Evolutionary conservation across 2,113 vertebrate species (phyloP), one percentile per base, ranked within the genome.

Genomic region (Orthonyx spaldingii): DNA sequence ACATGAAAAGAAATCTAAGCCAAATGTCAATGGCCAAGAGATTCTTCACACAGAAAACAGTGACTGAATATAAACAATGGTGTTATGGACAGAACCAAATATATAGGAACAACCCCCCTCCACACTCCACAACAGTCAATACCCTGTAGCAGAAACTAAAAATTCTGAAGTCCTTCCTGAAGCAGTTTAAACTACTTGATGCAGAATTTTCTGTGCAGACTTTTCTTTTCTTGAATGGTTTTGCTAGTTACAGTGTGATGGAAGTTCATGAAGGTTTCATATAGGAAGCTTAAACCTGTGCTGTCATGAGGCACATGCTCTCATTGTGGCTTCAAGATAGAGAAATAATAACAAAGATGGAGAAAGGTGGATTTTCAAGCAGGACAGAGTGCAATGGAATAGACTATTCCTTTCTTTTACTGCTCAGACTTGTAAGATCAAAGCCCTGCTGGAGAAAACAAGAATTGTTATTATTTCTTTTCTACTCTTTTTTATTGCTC

Each of bases 371-470:
- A 26, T 56, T 78, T 72, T 80, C 52, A 84, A 70, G 27, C 21
- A 81, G 71, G 37, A 74, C 21, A 72, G 68, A 63, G 16, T 70
- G 35, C 41, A 72, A 14, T 32, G 19, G 44, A 81, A 87, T 16
- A 66, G 75, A n/a, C 42, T 13, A 46, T 46, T 92, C 11, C 47
- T 74, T 86, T 89, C 12, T 70, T 90, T 63, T 53, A 57, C 61
- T 70, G 52, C 72, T 80, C 84, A 32, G 75, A 79, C 47, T 83
- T 80, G 46, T 88, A 92, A 90, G 59, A 86, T 63, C 5, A 3
- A 90, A 95, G 72, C 47, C 47, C 52, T 88, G 28, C 23, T 88
- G 71, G 55, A 86, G 59, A 85, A 95, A 95, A 86, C 82, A 93
- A 87, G 50, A 83, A 83, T 77, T 55, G 16, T 50, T 87, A 30